Evolutionary conservation across 1,140 invertebrate species (phyloP).

Genomic region (Mesaphorura yosii): DNA sequence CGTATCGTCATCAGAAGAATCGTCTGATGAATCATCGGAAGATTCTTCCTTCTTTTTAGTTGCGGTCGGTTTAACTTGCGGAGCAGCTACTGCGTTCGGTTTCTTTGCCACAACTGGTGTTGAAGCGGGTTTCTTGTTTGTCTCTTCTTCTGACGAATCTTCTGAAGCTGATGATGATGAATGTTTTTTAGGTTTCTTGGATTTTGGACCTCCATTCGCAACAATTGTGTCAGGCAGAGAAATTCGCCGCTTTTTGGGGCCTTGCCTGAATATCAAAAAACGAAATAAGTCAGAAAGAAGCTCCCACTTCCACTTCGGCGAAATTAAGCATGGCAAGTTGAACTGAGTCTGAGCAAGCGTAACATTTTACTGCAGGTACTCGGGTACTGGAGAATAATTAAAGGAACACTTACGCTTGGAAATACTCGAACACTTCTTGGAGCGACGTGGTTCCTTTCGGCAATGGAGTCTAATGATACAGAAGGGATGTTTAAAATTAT

Average conservation of each 20-base stretch:
- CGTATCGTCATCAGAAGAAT: constrained; percentile 4
- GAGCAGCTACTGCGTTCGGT: not conserved
- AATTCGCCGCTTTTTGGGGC: constrained; percentile 23
- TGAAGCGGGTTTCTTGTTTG: not conserved
- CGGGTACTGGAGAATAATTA: no score
- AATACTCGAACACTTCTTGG: constrained; percentile 24
- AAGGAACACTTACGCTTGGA: constrained; percentile 20
- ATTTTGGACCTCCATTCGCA: not conserved
- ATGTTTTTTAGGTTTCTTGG: not conserved
- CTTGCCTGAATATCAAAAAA: constrained; percentile 6
- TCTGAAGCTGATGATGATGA: no score
- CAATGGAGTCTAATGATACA: constrained; percentile 19
- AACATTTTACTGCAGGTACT: no score
- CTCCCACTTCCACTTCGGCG: not conserved
- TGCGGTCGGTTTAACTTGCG: not conserved
- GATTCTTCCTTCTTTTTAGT: constrained; percentile 13
- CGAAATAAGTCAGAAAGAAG: not conserved
- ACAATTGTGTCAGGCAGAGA: not conserved
- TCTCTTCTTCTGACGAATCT: not conserved
- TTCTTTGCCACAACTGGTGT: no score
- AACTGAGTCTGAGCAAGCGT: no score
- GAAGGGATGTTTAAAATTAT: not conserved
- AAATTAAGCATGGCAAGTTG: not conserved
- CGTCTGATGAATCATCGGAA: constrained; percentile 14
- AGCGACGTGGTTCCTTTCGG: constrained; percentile 22